A percentile compares a stretch with the other conserved stretches of the same genome.
These are phyloP conservation scores for Bombylius discolor DNA, from an alignment of 2,888 invertebrate genomes.

Conservation along the genomic window DNA sequence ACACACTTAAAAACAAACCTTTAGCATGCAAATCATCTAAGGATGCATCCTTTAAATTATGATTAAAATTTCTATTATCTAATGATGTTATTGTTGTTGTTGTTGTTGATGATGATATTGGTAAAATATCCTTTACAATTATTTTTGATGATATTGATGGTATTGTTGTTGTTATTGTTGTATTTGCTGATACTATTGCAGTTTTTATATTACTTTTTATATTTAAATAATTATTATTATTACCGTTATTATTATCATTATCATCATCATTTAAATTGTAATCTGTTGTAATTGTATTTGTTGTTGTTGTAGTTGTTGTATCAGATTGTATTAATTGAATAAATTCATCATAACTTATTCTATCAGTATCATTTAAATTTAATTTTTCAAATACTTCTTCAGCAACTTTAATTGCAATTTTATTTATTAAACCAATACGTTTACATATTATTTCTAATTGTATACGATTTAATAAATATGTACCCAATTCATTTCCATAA, in stretches of 20 bases:
- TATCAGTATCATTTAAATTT: constrained; percentile 37
- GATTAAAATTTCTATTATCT: not conserved
- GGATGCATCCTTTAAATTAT: not conserved
- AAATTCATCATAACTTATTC: constrained; percentile 52
- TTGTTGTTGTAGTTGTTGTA: constrained; percentile 17
- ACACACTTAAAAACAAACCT: constrained; percentile 10
- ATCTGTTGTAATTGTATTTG: too few relatives aligned
- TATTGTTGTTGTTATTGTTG: not conserved
- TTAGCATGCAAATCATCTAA: constrained; percentile 12
- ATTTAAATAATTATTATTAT: not conserved
- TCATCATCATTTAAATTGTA: too few relatives aligned
- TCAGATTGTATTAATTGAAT: constrained; percentile 46
- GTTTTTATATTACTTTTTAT: not conserved
- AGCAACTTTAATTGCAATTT: constrained; percentile 49
- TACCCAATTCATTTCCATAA: constrained; percentile 38
- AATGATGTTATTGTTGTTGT: not conserved
- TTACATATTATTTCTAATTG: constrained; percentile 52
- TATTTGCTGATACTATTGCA: not conserved
- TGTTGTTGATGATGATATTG: too few relatives aligned
- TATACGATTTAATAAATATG: constrained; percentile 42
- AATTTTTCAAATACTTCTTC: constrained; percentile 52
- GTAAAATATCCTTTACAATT: too few relatives aligned
- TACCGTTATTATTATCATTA: not conserved
- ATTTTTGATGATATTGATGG: not conserved
- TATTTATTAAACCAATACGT: constrained; percentile 48